A percentile compares a stretch with the other conserved stretches of the same genome.
These are phyloP conservation scores for Diuraphis noxia DNA, from an alignment of 1,140 invertebrate genomes.

Conservation along the genomic window DNA sequence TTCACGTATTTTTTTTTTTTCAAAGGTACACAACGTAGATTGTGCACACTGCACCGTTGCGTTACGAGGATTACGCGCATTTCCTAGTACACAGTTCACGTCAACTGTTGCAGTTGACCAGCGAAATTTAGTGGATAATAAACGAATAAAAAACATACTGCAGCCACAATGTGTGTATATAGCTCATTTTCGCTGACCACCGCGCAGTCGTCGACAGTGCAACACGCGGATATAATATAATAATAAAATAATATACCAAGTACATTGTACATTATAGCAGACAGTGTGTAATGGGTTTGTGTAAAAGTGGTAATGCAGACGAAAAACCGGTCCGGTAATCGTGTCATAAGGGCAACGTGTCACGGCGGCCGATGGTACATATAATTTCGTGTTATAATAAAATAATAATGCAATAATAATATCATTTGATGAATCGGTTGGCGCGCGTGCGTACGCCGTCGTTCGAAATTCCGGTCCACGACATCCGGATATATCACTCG, in stretches of 20 bases:
- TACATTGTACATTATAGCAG: background rate
- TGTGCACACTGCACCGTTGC: background rate
- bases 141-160: no score
- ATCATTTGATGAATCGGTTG: background rate
- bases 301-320: slow-evolving; percentile 15
- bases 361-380: background rate
- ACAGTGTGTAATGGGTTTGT: background rate
- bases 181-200: background rate
- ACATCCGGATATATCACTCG: background rate
- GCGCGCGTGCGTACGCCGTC: background rate
- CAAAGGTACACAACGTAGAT: background rate
- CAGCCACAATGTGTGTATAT: background rate
- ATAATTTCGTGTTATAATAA: background rate
- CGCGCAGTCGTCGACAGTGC: background rate
- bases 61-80: background rate
- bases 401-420: background rate
- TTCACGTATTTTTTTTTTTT: background rate
- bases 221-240: background rate
- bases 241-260: background rate
- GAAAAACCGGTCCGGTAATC: slow-evolving; percentile 49
- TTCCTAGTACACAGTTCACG: background rate
- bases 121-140: background rate
- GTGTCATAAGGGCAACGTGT: slow-evolving; percentile 53
- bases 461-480: background rate
- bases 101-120: background rate